Base-by-base conservation (phyloP, 2,797 vertebrate species). In the Catamblyrhynchus diadema region DNA sequence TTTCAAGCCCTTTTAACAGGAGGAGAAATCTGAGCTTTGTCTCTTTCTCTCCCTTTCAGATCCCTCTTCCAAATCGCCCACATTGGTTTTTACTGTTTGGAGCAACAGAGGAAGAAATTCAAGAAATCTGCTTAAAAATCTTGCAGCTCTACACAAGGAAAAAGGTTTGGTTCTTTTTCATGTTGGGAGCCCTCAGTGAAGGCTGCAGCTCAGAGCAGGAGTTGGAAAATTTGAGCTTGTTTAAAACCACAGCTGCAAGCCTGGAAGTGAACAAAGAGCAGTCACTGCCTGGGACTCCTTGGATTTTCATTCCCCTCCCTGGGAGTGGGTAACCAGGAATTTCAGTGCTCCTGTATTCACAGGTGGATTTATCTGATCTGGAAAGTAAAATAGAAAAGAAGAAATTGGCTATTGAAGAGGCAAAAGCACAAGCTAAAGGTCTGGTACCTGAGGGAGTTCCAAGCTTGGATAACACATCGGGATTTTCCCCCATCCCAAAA, bases 301-400 rank as follows among this genome's bases (percentile, higher is more conserved):
- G 33, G 45, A 2, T 42, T 70, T 56, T 45, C 51, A 27, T 77
- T 35, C 28, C 8, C 12, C 3, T 25, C 6, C 13, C 28, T 5
- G 1, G 2, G 37, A 54, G 18, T 22, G 35, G 81, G 48, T 6
- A 25, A 56, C 10, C 30, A 60, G 62, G 30, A 78, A 28, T 33
- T 32, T 16, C 7, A 14, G 7, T 62, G 56, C 53, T 82, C 39
- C 79, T 90, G 30, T 90, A 10, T 89, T 86, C 65, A 6, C 62
- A 98, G 98, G 97, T 98, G 27, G 98, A 98, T 28, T 66, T 98
- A 61, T 94, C 97, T 35, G 83, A 97, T 17, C 94, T 99, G 94
- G 99, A 99, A 96, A 98, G 98, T 91, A 99, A 99, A 93, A 98
- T 99, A 71, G 99, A 99, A 53, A 99, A 99, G 92, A 98, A 98